Evolutionary conservation across 2,113 vertebrate genomes (phyloP), one percentile per base, ranked within the genome.

Genomic region (Erythrolamprus reginae): DNA sequence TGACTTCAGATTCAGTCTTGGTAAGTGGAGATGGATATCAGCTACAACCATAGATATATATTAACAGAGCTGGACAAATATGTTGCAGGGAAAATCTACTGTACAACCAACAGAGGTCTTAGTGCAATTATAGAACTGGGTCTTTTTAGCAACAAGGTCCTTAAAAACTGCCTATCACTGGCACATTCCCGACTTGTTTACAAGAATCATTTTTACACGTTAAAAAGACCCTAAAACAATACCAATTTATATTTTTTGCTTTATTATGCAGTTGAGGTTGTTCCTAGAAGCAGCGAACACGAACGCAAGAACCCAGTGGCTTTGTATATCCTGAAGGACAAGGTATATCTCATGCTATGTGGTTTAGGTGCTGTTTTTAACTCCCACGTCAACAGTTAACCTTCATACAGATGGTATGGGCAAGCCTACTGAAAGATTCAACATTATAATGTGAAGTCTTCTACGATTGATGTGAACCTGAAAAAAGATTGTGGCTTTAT

Each of bases 281-380:
- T 98, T 26, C 96, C 98, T 0, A 96, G 98, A 93, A 96, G 97
- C 0, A 83, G 96, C 0, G 98, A 98, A n/a, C 98, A 98, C 0
- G 98, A 98, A 8, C 97, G 98, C 89, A 98, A 98, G 94, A 98
- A 98, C 93, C 98, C 98, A 0, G 97, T 98, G 95, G 98, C 98
- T 65, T 96, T 99, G 82, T 99, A 99, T 77, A 97, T 99, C 93
- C 96, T 99, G 70, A 98, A 98, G 89, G 98, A 99, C 93, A 98
- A 98, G 94, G 99, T 51, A 93, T 98, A 97, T 87, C 3, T 23
- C 55, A 0, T 0, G 10, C 0, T 3, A 9, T 28, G 9, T 55
- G 51, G 12, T 82, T 55, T n/a, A 50, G 24, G 51, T n/a, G 33
- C 42, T 28, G 26, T 42, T n/a, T 47, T 21, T 15, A 86, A 21